phyloP scores from a whole-genome alignment of 2,113 vertebrate species.

The Prinia subflava region DNA sequence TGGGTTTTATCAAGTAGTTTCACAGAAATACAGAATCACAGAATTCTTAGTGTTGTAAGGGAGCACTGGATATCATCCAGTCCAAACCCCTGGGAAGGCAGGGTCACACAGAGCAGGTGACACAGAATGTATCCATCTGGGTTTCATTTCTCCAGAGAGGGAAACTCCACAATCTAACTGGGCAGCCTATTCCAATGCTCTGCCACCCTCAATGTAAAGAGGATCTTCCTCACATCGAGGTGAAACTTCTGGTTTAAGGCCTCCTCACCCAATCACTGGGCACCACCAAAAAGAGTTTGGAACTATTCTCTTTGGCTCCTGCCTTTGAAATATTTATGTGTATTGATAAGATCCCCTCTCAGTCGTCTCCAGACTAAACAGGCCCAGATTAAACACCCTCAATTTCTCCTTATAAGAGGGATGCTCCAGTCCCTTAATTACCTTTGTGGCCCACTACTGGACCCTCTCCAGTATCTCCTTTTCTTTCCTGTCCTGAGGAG shows the following conservation, averaged over 20 bases:
- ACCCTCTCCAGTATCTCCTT: background rate
- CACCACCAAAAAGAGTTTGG: background rate
- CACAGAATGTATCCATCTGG: rapidly evolving
- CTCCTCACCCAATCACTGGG: background rate
- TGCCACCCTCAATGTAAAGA: background rate
- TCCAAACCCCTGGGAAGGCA: background rate
- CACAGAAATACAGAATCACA: background rate
- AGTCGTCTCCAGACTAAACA: background rate
- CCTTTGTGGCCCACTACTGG: background rate
- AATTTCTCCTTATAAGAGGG: background rate
- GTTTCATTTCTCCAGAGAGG: background rate
- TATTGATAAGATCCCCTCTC: background rate
- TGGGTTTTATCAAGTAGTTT: background rate
- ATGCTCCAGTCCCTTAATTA: background rate
- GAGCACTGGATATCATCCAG: background rate
- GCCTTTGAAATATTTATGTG: background rate
- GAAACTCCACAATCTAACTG: background rate
- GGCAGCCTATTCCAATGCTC: background rate
- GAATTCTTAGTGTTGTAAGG: background rate
- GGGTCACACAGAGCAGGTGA: background rate
- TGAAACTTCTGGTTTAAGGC: background rate
- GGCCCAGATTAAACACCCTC: background rate
- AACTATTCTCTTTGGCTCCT: background rate
- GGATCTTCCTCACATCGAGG: background rate
- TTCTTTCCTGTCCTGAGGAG: background rate